phyloP scores from a whole-genome alignment of 2,888 invertebrate species.

The Dichetophora obliterata region DNA sequence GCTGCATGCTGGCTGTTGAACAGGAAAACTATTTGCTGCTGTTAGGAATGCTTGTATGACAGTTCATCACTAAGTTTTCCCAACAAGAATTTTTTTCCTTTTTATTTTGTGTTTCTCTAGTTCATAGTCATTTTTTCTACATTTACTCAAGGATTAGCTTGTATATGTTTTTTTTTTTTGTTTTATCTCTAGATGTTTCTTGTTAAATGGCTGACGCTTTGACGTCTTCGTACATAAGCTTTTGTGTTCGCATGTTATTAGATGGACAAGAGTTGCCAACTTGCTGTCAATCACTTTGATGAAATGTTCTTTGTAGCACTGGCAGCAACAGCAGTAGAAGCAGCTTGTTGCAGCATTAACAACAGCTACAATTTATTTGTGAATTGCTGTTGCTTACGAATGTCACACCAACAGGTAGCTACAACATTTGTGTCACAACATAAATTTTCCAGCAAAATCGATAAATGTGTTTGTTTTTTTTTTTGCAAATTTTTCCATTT shows the following conservation, averaged over 20 bases:
- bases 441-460: not conserved
- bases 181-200: not conserved
- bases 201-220: not conserved
- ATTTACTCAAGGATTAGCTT: no score
- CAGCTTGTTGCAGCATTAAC: not conserved
- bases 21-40: not conserved
- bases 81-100: not conserved
- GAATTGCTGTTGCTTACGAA: no score
- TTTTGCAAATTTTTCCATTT: not conserved
- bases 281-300: constrained; percentile 12
- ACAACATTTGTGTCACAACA: not conserved
- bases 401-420: not conserved
- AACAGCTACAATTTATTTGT: not conserved
- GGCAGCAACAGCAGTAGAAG: no score
- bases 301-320: not conserved
- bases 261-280: constrained; percentile 11
- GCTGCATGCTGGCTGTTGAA: not conserved
- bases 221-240: not conserved
- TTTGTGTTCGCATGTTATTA: constrained; percentile 3
- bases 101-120: no score
- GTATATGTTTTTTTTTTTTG: not conserved
- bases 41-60: not conserved
- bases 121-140: no score
- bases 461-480: not conserved
- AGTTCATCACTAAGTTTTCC: not conserved